Base-by-base conservation (phyloP, 2,113 vertebrate genomes). In the Tragelaphus scriptus region DNA sequence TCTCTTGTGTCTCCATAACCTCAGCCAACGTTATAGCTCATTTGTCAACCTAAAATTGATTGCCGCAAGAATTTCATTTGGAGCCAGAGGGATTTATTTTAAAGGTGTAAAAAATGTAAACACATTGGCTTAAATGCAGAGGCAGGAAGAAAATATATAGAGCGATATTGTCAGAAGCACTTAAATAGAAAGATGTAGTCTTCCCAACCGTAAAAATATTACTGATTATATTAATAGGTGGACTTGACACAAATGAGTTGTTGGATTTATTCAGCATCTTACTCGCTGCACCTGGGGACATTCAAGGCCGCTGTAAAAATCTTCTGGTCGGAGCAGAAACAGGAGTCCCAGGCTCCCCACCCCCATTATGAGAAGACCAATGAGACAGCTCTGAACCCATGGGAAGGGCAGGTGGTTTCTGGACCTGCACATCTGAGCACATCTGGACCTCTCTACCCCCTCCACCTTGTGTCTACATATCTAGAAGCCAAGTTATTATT, bases 361-460 rank as follows among this genome's bases (percentile, higher is more conserved):
- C 16, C 6, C 23, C 71, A 44, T 36, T 47, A 0, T 6, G 0
- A 40, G 44, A 53, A 17, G n/a, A 9, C 3, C 2, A 8, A 47
- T 28, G 7, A 7, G 0, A 7, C 28, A 1, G 44, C 21, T 63
- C 85, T 89, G 47, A 55, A 3, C 30, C 36, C 44, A 28, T 12
- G 28, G 53, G 49, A 85, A 55, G 4, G 19, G 2, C 0, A 12
- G 11, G 2, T 15, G 49, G 30, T n/a, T 17, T 40, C 56, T 26
- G 4, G 4, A 8, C 30, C 25, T 23, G 16, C 36, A 49, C 12
- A 11, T 44, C 63, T 25, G 28, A 47, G 12, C 23, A 12, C 14
- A 28, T 61, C 14, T 3, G 23, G 36, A 23, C 47, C 40, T 71
- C 59, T 23, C 47, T 47, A 15, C 14, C 15, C 26, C n/a, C 11